Percentiles rank a stretch among this genome's conserved stretches.
Conservation (phyloP, 1,140 invertebrate species). For the Armadillidium nasatum region DNA sequence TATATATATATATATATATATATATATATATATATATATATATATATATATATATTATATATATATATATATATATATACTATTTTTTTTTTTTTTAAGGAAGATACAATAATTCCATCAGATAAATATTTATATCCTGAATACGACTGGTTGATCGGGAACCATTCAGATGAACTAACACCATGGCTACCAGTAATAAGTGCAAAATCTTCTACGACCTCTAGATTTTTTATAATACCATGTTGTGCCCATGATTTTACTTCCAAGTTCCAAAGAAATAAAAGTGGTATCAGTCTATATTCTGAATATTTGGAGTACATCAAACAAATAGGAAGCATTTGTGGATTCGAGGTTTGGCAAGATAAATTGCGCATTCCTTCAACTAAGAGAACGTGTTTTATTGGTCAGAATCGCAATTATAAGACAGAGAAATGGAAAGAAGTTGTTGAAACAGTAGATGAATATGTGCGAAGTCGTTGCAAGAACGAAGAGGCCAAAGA, state of each 20-base stretch:
- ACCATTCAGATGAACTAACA: slow-evolving; percentile 96
- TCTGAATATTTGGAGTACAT: slow-evolving; percentile 78
- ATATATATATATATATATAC: too few relatives aligned
- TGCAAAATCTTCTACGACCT: slow-evolving; percentile 57
- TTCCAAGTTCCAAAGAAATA: slow-evolving; percentile 69
- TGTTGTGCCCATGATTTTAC: slow-evolving; percentile 91
- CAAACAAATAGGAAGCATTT: slow-evolving; percentile 61
- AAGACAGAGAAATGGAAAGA: slow-evolving; percentile 32
- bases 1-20: too few relatives aligned
- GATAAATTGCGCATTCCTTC: slow-evolving; percentile 93
- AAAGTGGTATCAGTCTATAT: slow-evolving; percentile 62
- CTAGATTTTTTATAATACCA: slow-evolving; percentile 81
- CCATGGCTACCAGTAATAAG: slow-evolving; percentile 96
- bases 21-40: too few relatives aligned
- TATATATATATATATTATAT: too few relatives aligned
- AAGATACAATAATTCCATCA: slow-evolving; percentile 63
- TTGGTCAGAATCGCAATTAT: slow-evolving; percentile 60
- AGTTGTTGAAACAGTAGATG: slow-evolving; percentile 45
- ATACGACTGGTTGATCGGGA: slow-evolving; percentile 93
- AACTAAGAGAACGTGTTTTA: slow-evolving; percentile 81
- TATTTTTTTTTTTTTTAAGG: slow-evolving; percentile 44
- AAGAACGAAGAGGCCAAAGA: not conserved
- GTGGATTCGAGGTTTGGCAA: slow-evolving; percentile 68
- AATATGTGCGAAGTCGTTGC: slow-evolving; percentile 45
- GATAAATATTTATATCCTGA: slow-evolving; percentile 64